These are phyloP conservation scores for Borostomias antarcticus DNA, from an alignment of 2,797 vertebrate species.

Conservation along the genomic window DNA sequence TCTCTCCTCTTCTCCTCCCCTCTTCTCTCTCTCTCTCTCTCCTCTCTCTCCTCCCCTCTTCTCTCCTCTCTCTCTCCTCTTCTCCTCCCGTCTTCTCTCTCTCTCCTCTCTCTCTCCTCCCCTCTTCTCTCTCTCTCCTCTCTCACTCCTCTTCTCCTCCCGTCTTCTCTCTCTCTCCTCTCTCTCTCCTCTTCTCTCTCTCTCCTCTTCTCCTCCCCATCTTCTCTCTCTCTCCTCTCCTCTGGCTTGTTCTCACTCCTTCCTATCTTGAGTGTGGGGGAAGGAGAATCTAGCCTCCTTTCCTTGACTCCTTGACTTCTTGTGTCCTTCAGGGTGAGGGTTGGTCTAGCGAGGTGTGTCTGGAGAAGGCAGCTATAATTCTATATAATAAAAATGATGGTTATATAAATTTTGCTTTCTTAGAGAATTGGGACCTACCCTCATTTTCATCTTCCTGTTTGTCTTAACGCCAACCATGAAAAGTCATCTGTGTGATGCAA, in stretches of 20 bases:
- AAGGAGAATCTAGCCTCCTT: too few relatives aligned
- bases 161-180: background rate
- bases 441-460: slow-evolving; percentile 41
- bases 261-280: background rate
- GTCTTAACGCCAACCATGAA: slow-evolving; percentile 50
- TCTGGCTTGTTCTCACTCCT: background rate
- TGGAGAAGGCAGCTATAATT: too few relatives aligned
- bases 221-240: background rate
- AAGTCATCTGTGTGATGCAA: slow-evolving; percentile 71
- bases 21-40: background rate
- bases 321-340: too few relatives aligned
- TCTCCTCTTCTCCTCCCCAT: background rate
- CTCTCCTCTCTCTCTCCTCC: background rate
- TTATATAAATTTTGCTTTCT: slow-evolving; percentile 24
- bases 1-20: background rate
- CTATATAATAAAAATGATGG: background rate
- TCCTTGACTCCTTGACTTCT: too few relatives aligned
- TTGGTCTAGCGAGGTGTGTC: too few relatives aligned
- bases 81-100: background rate
- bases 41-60: slow-evolving; percentile 1
- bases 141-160: background rate
- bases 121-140: background rate
- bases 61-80: background rate
- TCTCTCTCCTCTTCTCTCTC: background rate
- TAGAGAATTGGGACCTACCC: slow-evolving; percentile 27